Conservation (phyloP, 2,113 vertebrate genomes). For the Orthonyx spaldingii region DNA sequence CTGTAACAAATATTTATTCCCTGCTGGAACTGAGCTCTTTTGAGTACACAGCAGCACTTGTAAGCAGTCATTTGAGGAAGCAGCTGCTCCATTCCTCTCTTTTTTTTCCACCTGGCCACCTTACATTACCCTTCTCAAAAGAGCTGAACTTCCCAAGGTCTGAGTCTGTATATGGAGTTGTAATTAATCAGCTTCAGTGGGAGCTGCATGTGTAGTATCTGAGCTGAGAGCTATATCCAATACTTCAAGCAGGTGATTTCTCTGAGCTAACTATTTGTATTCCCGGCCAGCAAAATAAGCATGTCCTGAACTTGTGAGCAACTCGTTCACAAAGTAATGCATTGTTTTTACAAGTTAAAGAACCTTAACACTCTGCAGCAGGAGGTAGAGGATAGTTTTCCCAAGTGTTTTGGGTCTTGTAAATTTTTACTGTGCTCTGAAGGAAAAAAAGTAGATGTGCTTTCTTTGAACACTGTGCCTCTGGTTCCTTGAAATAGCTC, state of each 20-base stretch:
- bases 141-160: background rate
- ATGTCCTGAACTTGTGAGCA: background rate
- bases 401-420: background rate
- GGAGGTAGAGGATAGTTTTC: background rate
- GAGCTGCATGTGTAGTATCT: background rate
- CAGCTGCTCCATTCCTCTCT: background rate
- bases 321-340: background rate
- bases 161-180: background rate
- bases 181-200: background rate
- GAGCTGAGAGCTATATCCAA: background rate
- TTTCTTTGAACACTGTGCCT: background rate
- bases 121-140: background rate
- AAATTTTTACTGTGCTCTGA: background rate
- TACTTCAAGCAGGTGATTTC: background rate
- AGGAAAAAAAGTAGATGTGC: background rate
- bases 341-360: background rate
- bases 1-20: conserved; percentile 32
- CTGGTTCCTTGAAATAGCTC: background rate
- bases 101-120: background rate
- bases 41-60: background rate
- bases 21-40: background rate
- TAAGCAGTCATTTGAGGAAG: background rate
- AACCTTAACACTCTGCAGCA: background rate
- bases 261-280: background rate
- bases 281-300: background rate